A percentile compares a stretch with the other conserved stretches of the same genome.
phyloP scores from a whole-genome alignment of 2,797 vertebrate genomes.

The Siniperca scherzeri region DNA sequence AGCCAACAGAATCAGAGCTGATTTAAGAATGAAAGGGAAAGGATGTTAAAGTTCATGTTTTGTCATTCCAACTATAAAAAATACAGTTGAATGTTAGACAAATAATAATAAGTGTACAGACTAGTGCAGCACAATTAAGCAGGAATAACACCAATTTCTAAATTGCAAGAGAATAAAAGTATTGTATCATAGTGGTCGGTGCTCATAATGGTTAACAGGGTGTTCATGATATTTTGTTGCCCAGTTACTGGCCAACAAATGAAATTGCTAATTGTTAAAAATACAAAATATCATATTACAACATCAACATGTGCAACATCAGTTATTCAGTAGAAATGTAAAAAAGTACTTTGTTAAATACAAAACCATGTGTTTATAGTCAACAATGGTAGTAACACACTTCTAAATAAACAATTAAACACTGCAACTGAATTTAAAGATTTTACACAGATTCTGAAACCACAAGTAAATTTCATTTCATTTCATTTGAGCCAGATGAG shows the following conservation, averaged over 20 bases:
- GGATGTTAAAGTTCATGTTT: not conserved
- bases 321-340: not conserved
- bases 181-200: not conserved
- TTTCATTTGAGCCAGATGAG: not conserved
- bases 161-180: not conserved
- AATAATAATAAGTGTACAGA: not conserved
- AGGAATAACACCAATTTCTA: not conserved
- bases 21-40: not conserved
- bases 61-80: not conserved
- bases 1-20: constrained; percentile 93
- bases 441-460: not conserved
- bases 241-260: not conserved
- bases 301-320: not conserved
- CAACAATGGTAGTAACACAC: not conserved
- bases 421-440: not conserved
- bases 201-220: not conserved
- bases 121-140: not conserved
- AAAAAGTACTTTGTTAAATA: not conserved
- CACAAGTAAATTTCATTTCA: not conserved
- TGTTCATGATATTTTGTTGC: not conserved
- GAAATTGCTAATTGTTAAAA: not conserved
- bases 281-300: not conserved
- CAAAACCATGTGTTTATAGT: not conserved
- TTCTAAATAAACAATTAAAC: not conserved
- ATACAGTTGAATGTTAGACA: not conserved